Conservation (phyloP, 2,888 invertebrate genomes). For the Andrena fulva region DNA sequence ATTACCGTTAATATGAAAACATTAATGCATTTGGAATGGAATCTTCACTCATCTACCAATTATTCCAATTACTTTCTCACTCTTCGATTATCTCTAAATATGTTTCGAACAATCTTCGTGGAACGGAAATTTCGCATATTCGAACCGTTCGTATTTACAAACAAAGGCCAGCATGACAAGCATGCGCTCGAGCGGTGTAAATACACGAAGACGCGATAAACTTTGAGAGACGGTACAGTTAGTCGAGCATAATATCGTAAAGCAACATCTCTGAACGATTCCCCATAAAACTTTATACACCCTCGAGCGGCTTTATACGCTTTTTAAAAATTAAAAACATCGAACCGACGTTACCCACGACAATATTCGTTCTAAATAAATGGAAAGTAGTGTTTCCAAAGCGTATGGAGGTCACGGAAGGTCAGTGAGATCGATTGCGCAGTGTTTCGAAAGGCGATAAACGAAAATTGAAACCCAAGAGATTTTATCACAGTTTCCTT, state of each 20-base stretch:
- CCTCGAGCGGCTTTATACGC: not conserved
- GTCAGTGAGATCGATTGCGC: conserved; percentile 10
- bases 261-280: not conserved
- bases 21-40: too few species aligned
- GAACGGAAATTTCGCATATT: not conserved
- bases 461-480: conserved; percentile 40
- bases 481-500: not conserved
- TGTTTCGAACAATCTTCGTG: not conserved
- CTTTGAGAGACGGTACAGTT: conserved; percentile 14
- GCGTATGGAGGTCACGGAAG: conserved; percentile 22
- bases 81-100: not conserved
- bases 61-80: not conserved
- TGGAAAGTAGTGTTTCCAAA: conserved; percentile 12
- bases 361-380: not conserved
- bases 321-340: not conserved
- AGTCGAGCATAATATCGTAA: not conserved
- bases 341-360: not conserved
- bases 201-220: not conserved
- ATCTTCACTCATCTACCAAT: not conserved
- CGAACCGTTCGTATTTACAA: conserved; percentile 5
- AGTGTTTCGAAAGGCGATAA: not conserved
- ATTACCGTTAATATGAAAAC: not conserved
- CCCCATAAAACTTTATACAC: not conserved
- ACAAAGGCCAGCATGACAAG: not conserved
- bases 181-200: not conserved